Evolutionary conservation across 2,888 invertebrate genomes (phyloP).

Genomic region (Netelia inedita): DNA sequence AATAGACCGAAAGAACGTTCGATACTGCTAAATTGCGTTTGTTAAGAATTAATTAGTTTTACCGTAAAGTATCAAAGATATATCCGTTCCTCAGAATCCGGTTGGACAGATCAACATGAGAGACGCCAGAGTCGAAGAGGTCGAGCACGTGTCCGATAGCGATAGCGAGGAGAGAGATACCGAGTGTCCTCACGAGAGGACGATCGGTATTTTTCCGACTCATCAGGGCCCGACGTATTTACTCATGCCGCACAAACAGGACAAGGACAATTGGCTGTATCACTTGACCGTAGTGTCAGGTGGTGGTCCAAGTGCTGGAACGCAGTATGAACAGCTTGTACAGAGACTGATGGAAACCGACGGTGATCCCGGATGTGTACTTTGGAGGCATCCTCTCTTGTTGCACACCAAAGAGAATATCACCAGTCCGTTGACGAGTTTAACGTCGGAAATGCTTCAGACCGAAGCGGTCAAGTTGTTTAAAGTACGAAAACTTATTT

Average conservation of each 20-base stretch:
- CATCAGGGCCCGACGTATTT: slow-evolving; percentile 98
- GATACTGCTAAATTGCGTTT: no score
- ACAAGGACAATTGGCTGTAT: slow-evolving; percentile 95
- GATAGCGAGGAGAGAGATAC: slow-evolving; percentile 95
- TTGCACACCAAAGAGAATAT: slow-evolving; percentile 97
- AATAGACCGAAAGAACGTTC: no score
- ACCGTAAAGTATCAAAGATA: no score
- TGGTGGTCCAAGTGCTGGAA: slow-evolving; percentile 95
- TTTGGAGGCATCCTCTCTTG: slow-evolving; percentile 97
- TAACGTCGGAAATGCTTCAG: slow-evolving; percentile 95
- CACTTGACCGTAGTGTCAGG: slow-evolving; percentile 97
- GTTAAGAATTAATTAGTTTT: neutral
- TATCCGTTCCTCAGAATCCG: slow-evolving; percentile 89
- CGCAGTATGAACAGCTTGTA: slow-evolving; percentile 97
- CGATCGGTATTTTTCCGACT: slow-evolving; percentile 97
- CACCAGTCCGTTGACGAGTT: slow-evolving; percentile 94
- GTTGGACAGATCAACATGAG: slow-evolving; percentile 98
- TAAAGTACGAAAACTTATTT: slow-evolving; percentile 87
- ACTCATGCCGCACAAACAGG: slow-evolving; percentile 95
- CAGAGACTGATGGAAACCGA: slow-evolving; percentile 99
- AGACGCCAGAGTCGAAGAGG: slow-evolving; percentile 97
- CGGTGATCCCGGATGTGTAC: slow-evolving; percentile 96
- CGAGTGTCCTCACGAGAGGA: slow-evolving; percentile 90
- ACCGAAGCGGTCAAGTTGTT: slow-evolving; percentile 97
- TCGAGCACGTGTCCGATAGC: slow-evolving; percentile 96